Evolutionary conservation across 2,888 invertebrate species (phyloP).

Genomic region (Hedya salicella): DNA sequence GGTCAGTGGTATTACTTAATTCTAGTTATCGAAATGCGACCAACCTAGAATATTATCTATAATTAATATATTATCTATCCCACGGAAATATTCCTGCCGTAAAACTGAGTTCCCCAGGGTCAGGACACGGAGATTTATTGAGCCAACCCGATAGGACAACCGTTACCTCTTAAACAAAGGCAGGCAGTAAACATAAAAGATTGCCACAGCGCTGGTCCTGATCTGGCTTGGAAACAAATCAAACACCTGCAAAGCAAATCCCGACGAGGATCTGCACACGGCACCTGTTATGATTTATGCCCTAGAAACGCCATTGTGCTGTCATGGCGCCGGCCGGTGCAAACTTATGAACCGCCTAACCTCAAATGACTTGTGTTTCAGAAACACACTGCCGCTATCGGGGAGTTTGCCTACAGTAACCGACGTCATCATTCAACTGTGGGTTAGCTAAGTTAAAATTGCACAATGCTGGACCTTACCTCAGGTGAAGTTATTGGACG

Average conservation of each 20-base stretch:
- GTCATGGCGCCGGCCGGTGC: conserved; percentile 64
- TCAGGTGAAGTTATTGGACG: conserved; percentile 31
- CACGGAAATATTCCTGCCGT: conserved; percentile 3
- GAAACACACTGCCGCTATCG: conserved; percentile 49
- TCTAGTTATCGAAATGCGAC: background rate
- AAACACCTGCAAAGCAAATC: conserved; percentile 59
- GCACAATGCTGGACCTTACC: conserved; percentile 32
- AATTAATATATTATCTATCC: too few species aligned
- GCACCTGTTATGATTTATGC: conserved; percentile 79
- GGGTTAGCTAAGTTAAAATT: conserved; percentile 28
- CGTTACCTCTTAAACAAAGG: conserved; percentile 40
- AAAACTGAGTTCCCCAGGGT: conserved; percentile 24
- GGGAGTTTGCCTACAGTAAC: conserved; percentile 36
- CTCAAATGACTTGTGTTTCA: conserved; percentile 64
- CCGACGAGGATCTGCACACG: conserved; percentile 62
- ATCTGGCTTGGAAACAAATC: conserved; percentile 53
- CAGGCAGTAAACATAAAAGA: conserved; percentile 39
- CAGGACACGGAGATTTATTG: conserved; percentile 32
- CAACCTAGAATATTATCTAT: conserved; percentile 1
- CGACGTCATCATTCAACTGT: conserved; percentile 36
- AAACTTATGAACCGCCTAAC: conserved; percentile 72
- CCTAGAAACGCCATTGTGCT: conserved; percentile 72
- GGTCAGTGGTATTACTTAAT: conserved; percentile 2
- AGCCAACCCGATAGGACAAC: conserved; percentile 31
- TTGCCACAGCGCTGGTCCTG: conserved; percentile 33